Percentiles rank a stretch among this genome's conserved stretches.
Conservation (phyloP, 2,888 invertebrate genomes). For the Polymixis lichenea region DNA sequence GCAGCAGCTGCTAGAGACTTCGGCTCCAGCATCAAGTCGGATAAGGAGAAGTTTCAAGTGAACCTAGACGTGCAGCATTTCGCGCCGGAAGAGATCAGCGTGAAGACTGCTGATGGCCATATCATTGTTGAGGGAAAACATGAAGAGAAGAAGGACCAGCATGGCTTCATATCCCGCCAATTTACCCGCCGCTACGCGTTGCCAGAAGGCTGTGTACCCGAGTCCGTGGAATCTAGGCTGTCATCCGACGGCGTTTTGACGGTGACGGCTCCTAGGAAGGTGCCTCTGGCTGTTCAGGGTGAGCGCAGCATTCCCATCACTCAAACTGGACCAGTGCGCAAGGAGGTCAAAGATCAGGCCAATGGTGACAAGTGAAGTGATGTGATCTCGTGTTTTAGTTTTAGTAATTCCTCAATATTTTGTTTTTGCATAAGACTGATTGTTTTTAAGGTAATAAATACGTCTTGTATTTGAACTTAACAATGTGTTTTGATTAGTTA, state of each 20-base stretch:
- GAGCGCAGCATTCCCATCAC: constrained; percentile 91
- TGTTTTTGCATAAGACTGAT: constrained; percentile 55
- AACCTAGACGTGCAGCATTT: constrained; percentile 94
- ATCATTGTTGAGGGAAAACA: constrained; percentile 94
- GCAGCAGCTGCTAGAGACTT: constrained; percentile 82
- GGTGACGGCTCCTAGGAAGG: constrained; percentile 91
- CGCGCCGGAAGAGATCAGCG: constrained; percentile 93
- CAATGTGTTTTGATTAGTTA: constrained; percentile 12
- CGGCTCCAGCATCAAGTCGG: constrained; percentile 86
- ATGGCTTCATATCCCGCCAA: constrained; percentile 88
- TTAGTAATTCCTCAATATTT: constrained; percentile 21
- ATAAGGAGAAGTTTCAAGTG: constrained; percentile 91
- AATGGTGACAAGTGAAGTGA: constrained; percentile 78
- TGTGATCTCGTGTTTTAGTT: constrained; percentile 10
- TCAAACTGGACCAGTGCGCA: constrained; percentile 91
- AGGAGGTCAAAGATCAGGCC: constrained; percentile 88
- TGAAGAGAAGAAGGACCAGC: constrained; percentile 93
- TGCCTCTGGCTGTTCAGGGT: constrained; percentile 79
- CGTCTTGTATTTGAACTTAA: constrained; percentile 10
- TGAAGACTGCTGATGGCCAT: constrained; percentile 92
- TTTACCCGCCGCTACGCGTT: constrained; percentile 94
- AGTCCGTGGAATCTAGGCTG: constrained; percentile 92
- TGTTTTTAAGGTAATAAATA: constrained; percentile 67
- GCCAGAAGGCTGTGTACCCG: constrained; percentile 93
- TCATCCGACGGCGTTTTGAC: constrained; percentile 94